Conservation (phyloP, 2,888 invertebrate species). For the Suillia variegata region DNA sequence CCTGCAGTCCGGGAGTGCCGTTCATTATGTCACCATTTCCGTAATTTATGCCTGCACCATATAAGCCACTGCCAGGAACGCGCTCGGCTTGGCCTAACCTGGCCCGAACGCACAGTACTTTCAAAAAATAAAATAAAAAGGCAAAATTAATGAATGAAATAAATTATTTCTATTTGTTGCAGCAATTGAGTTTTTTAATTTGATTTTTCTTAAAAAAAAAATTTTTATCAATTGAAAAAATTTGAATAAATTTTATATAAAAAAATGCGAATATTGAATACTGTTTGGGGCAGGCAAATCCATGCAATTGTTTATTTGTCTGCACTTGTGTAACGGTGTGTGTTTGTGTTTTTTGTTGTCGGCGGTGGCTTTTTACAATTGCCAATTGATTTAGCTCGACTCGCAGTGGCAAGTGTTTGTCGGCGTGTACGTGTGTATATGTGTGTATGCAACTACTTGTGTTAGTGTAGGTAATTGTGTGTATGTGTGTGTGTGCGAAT, state of each 20-base stretch:
- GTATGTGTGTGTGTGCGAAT: slow-evolving; percentile 5
- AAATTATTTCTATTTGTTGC: too few species aligned
- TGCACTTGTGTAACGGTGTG: neutral
- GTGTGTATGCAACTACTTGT: neutral
- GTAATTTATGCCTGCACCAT: slow-evolving; percentile 29
- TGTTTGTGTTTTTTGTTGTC: neutral
- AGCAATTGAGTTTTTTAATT: too few species aligned
- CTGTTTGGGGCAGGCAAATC: slow-evolving; percentile 10
- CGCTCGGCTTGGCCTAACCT: neutral
- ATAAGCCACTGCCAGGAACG: neutral
- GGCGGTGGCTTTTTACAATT: neutral
- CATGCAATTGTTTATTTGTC: slow-evolving; percentile 2
- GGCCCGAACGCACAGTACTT: too few species aligned
- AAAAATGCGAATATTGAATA: too few species aligned
- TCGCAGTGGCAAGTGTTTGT: neutral
- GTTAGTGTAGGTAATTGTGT: neutral
- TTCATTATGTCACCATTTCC: slow-evolving; percentile 25
- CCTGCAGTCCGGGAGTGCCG: slow-evolving; percentile 3
- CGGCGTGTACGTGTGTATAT: neutral
- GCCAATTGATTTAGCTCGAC: slow-evolving; percentile 16
- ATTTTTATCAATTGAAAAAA: too few species aligned
- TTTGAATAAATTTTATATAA: too few species aligned
- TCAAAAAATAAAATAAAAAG: too few species aligned
- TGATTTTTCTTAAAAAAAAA: too few species aligned
- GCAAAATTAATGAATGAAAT: too few species aligned